These are phyloP conservation scores for Lasioglossum calceatum DNA, from an alignment of 2,888 invertebrate genomes.

Conservation along the genomic window DNA sequence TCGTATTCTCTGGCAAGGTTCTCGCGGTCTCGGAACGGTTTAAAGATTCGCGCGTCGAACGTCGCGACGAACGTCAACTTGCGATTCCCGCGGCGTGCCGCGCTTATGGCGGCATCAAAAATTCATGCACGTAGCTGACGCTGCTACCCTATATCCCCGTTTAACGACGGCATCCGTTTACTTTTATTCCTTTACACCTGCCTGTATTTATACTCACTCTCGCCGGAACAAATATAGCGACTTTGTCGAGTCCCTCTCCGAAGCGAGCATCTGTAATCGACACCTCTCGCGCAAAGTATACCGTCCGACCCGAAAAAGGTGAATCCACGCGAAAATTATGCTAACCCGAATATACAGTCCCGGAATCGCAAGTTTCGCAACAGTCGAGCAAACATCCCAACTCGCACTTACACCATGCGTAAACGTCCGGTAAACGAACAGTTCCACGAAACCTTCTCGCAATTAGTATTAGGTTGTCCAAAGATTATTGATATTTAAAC, in stretches of 20 bases:
- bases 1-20: neutral
- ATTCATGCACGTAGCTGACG: conserved; percentile 53
- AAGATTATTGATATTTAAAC: neutral
- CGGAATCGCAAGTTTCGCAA: neutral
- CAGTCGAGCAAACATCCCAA: neutral
- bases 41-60: conserved; percentile 44
- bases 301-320: neutral
- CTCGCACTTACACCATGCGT: neutral
- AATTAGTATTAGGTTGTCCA: neutral
- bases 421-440: neutral
- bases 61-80: conserved; percentile 23
- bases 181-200: conserved; percentile 22
- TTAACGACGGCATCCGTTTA: conserved; percentile 37
- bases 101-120: conserved; percentile 55
- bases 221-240: conserved; percentile 5
- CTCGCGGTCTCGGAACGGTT: neutral
- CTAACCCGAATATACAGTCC: neutral
- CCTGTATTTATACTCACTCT: conserved; percentile 1
- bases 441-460: neutral
- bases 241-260: neutral
- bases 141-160: conserved; percentile 52
- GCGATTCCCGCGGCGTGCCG: conserved; percentile 44
- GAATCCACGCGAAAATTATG: neutral
- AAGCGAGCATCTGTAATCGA: neutral
- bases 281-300: neutral